These are phyloP conservation scores for Acanthurus leucopareius DNA, from an alignment of 2,797 vertebrate genomes.

Conservation along the genomic window DNA sequence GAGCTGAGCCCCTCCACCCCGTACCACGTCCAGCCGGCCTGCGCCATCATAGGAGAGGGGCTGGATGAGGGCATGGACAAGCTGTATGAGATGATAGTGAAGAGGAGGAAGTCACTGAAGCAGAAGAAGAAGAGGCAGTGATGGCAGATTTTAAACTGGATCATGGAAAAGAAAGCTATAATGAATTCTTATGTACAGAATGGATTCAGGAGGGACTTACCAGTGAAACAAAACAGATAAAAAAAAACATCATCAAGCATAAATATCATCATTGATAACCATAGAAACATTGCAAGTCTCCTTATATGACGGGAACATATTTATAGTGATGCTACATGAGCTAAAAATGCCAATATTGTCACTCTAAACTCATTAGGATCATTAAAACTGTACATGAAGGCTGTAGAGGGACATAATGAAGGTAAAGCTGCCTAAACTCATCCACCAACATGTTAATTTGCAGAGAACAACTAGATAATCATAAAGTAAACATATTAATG, in stretches of 20 bases:
- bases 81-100: slow-evolving; percentile 97
- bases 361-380: slow-evolving; percentile 11
- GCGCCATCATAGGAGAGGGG: slow-evolving; percentile 98
- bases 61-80: slow-evolving; percentile 98
- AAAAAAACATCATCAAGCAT: slow-evolving; percentile 21
- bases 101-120: slow-evolving; percentile 94
- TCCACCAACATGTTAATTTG: slow-evolving; percentile 1
- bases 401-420: neutral
- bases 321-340: slow-evolving; percentile 34
- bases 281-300: slow-evolving; percentile 20
- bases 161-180: neutral
- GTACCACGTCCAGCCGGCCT: slow-evolving; percentile 97
- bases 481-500: neutral
- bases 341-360: neutral
- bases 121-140: slow-evolving; percentile 92
- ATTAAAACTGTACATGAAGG: neutral
- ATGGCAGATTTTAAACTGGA: slow-evolving; percentile 10
- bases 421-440: slow-evolving; percentile 1
- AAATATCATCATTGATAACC: neutral
- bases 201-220: neutral
- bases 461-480: slow-evolving; percentile 21
- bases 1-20: slow-evolving; percentile 94
- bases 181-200: neutral
- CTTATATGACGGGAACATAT: slow-evolving; percentile 30
- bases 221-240: slow-evolving; percentile 14